Evolutionary conservation across 2,113 vertebrate genomes (phyloP).

Genomic region (Oryzias melastigma): DNA sequence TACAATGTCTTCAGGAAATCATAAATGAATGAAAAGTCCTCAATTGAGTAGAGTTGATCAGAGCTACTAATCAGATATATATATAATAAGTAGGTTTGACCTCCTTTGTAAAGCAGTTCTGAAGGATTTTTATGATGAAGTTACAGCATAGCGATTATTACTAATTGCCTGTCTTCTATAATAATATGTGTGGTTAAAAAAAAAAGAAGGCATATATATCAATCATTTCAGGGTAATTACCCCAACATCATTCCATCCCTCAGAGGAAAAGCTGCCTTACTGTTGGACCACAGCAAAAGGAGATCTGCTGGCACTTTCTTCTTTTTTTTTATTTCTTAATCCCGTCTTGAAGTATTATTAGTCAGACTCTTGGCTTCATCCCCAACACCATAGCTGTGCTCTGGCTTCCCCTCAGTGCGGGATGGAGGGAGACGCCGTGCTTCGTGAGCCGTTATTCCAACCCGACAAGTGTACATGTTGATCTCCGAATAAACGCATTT

Average conservation of each 20-base stretch:
- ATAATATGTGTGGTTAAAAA: conserved; percentile 42
- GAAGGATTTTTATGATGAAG: conserved; percentile 31
- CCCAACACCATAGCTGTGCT: conserved; percentile 34
- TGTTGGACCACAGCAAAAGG: conserved; percentile 40
- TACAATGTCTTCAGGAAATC: too few species aligned
- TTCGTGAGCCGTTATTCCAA: conserved; percentile 48
- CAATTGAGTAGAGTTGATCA: too few species aligned
- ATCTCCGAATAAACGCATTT: conserved; percentile 21
- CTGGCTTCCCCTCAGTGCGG: conserved; percentile 42
- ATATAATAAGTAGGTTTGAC: too few species aligned
- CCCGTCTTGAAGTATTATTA: conserved; percentile 50
- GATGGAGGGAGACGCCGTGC: conserved; percentile 33
- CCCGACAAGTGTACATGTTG: conserved; percentile 18
- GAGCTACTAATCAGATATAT: too few species aligned
- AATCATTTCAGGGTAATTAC: conserved; percentile 60
- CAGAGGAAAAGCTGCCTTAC: conserved; percentile 40
- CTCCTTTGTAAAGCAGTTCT: too few species aligned
- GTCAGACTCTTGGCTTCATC: conserved; percentile 54
- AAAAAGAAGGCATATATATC: conserved; percentile 44
- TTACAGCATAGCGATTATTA: conserved; percentile 3
- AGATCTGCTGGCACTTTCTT: conserved; percentile 25
- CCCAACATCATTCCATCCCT: conserved; percentile 44
- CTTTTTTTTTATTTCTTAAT: background rate
- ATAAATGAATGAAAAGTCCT: too few species aligned
- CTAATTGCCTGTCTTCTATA: conserved; percentile 49